Evolutionary conservation across 2,888 invertebrate genomes (phyloP), one percentile per base, ranked within the genome.

Genomic region (Orchesella flavescens): DNA sequence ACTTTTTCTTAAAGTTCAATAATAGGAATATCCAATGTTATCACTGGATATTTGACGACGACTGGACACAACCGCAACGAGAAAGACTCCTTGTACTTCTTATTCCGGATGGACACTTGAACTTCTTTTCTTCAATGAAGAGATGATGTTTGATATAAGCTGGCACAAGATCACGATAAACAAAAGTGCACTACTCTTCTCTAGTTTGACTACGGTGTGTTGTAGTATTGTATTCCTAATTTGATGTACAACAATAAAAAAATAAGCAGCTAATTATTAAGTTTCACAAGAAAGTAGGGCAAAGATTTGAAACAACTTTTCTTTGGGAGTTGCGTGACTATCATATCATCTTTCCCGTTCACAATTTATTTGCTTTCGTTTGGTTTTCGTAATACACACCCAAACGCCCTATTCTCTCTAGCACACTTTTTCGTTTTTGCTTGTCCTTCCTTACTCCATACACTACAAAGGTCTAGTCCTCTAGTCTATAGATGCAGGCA

Each of bases 371-470:
- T 73, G 17, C 66, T 74, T 61, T 59, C 24, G 49, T 23, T 49
- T 71, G 13, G 24, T 55, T 21, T 49, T 43, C 57, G 75, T 82
- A 75, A 82, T 82, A 82, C 82, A 82, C 82, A 82, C 82, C 82
- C 82, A 82, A 76, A 76, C 73, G 83, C 83, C 83, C 78, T 78
- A 78, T 68, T 83, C 69, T 59, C 55, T 78, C 9, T 49, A 43
- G 23, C 69, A 80, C 74, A 74, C 46, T n/a, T 23, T 53, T 69
- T 53, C 57, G 57, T 63, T 82, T 66, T 71, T 69, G 43, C 46
- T 24, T 71, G 49, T 53, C 55, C 53, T 66, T 68, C 21, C 75
- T 53, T 65, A 21, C 53, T 75, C 63, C 43, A 34, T 46, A 19
- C 23, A 3, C 65, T 17, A 53, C 61, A 24, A 71, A 71, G 10